These are phyloP conservation scores for Otus sunia DNA, from an alignment of 2,113 vertebrate genomes.

Conservation along the genomic window DNA sequence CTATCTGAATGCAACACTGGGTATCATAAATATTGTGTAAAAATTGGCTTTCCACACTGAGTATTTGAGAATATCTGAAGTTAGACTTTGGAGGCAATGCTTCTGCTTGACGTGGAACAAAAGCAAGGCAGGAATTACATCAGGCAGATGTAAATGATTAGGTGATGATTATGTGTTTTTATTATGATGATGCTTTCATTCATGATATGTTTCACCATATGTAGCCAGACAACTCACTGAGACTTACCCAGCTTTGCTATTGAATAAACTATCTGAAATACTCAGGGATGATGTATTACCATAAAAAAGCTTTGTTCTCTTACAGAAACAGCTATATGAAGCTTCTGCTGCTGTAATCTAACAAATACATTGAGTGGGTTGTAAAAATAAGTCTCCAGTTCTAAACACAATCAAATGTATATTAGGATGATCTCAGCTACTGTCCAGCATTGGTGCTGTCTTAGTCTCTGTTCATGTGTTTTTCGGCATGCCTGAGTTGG, in stretches of 20 bases:
- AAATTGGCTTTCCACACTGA: neutral
- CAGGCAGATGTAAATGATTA: neutral
- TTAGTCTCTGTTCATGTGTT: neutral
- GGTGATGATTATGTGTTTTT: neutral
- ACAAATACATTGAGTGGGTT: neutral
- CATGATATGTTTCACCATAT: neutral
- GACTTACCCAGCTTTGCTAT: neutral
- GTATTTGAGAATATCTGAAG: neutral
- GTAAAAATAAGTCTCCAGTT: neutral
- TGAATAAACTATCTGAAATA: neutral
- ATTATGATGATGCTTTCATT: neutral
- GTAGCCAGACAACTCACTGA: neutral
- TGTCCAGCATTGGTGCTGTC: neutral
- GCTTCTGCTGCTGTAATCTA: neutral
- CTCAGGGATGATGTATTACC: neutral
- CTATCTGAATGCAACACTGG: neutral
- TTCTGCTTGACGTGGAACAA: neutral
- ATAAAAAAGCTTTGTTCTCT: neutral
- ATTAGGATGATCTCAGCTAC: accelerated
- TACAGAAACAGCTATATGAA: neutral
- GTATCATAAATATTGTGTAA: neutral
- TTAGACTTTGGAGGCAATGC: neutral
- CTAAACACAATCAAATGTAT: neutral
- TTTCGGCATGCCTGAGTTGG: neutral
- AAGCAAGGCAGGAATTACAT: neutral